Evolutionary conservation across 35 echinoderm and acorn worm genomes (phyloP).

Genomic region (Ophiothrix spiculata): DNA sequence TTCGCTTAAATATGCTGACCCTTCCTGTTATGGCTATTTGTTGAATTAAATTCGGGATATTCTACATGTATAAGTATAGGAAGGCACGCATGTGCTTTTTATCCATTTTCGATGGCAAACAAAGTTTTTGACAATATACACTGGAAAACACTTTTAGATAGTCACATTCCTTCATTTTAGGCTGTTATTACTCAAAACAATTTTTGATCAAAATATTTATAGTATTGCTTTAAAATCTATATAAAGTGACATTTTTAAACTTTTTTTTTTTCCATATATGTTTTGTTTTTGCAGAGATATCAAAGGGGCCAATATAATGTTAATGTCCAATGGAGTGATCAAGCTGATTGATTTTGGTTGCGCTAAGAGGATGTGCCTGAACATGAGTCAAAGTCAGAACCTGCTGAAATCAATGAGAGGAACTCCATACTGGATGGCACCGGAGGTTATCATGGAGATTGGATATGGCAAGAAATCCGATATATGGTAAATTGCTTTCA

Average conservation of each 20-base stretch:
- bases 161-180: no score
- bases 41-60: no score
- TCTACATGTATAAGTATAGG: no score
- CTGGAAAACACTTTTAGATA: no score
- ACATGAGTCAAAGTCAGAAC: constrained; percentile 91
- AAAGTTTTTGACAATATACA: no score
- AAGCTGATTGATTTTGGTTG: constrained; percentile 97
- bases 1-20: no score
- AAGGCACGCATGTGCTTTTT: no score
- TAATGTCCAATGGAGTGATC: constrained; percentile 96
- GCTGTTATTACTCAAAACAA: no score
- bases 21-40: no score
- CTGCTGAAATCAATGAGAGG: constrained; percentile 96
- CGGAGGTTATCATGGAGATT: constrained; percentile 94
- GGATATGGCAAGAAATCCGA: constrained; percentile 94
- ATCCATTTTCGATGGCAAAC: no score
- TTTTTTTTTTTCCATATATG: not conserved
- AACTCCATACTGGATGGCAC: constrained; percentile 98
- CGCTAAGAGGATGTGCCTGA: constrained; percentile 79
- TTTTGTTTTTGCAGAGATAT: constrained; percentile 69
- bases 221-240: no score
- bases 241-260: not conserved
- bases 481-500: constrained; percentile 60
- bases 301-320: constrained; percentile 98
- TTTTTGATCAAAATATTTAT: no score